phyloP scores from a whole-genome alignment of 2,113 vertebrate genomes.

The Echinops telfairi region DNA sequence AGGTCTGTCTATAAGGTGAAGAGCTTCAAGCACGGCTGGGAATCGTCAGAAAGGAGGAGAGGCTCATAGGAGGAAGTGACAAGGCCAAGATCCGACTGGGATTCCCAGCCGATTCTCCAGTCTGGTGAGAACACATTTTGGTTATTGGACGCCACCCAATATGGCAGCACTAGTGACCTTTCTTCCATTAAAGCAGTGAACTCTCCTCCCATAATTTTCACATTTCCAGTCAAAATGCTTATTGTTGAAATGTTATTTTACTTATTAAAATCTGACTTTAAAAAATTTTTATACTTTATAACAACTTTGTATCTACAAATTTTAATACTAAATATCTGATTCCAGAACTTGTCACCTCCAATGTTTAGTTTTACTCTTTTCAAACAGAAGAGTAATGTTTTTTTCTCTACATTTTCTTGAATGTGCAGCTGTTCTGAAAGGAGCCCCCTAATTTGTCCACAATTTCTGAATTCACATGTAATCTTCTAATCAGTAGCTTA shows the following conservation, averaged over 20 bases:
- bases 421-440: slow-evolving; percentile 60
- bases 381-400: slow-evolving; percentile 46
- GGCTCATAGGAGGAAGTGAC: background rate
- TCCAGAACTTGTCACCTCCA: slow-evolving; percentile 29
- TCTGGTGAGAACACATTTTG: background rate
- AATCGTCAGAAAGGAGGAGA: background rate
- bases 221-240: slow-evolving; percentile 1
- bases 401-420: slow-evolving; percentile 57
- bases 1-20: background rate
- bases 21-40: background rate
- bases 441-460: slow-evolving; percentile 70
- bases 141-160: background rate
- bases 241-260: slow-evolving; percentile 29
- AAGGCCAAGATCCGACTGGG: background rate
- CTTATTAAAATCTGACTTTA: background rate
- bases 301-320: slow-evolving; percentile 47
- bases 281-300: slow-evolving; percentile 17
- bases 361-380: slow-evolving; percentile 47
- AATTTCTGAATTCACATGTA: slow-evolving; percentile 73
- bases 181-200: slow-evolving; percentile 44
- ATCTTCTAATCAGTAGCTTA: slow-evolving; percentile 82
- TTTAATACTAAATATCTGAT: slow-evolving; percentile 34
- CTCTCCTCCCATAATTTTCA: background rate
- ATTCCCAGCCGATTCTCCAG: too few species aligned
- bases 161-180: background rate